Evolutionary conservation across 1,140 invertebrate species (phyloP).

Genomic region (Grapholita molesta): DNA sequence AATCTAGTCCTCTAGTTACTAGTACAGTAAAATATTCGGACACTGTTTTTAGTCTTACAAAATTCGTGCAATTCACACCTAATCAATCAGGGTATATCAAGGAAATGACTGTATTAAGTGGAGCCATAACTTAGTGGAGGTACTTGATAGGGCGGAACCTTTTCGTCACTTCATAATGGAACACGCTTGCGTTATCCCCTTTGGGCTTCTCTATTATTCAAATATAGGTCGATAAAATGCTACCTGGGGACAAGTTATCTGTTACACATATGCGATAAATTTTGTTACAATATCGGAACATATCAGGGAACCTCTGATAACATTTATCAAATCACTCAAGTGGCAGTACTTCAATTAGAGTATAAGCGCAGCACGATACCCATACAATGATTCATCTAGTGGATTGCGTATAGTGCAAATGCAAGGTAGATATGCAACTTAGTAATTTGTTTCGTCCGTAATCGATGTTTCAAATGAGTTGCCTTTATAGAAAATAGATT

Average conservation of each 20-base stretch:
- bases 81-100: too few relatives aligned
- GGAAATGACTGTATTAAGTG: too few relatives aligned
- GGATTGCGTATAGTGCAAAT: neutral
- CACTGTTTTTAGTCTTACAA: too few relatives aligned
- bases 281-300: neutral
- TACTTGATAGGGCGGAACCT: too few relatives aligned
- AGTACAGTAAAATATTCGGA: too few relatives aligned
- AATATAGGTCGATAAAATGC: neutral
- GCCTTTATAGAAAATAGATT: neutral
- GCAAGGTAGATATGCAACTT: neutral
- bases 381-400: neutral
- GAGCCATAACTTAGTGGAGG: too few relatives aligned
- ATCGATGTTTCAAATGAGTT: neutral
- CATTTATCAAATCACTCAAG: neutral
- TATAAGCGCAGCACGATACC: neutral
- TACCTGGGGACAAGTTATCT: neutral
- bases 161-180: too few relatives aligned
- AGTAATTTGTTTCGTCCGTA: neutral
- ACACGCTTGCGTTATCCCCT: too few relatives aligned
- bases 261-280: neutral
- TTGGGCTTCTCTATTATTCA: neutral
- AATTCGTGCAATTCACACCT: too few relatives aligned
- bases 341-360: neutral
- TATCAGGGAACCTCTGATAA: neutral
- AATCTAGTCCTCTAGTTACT: too few relatives aligned